phyloP scores from a whole-genome alignment of 2,888 invertebrate genomes.

The Drosophila imparisetae region DNA sequence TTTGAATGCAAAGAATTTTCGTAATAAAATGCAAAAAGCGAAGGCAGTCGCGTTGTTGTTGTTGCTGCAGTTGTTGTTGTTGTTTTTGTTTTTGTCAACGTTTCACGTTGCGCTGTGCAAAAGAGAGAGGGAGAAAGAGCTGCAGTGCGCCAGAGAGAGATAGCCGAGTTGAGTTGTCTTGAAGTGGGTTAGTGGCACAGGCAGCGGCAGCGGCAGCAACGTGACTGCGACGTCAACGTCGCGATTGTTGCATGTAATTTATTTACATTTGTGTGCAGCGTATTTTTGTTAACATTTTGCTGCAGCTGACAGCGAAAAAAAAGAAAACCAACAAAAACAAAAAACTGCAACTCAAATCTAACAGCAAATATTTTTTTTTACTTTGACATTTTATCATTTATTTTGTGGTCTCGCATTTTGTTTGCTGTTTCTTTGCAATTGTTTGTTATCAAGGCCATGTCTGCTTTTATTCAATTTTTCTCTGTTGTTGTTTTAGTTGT shows the following conservation, averaged over 20 bases:
- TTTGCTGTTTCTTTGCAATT: constrained; percentile 39
- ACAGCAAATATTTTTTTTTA: constrained; percentile 59
- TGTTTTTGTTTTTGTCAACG: constrained; percentile 61
- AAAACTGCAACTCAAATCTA: constrained; percentile 38
- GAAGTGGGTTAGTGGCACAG: constrained; percentile 78
- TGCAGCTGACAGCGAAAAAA: constrained; percentile 57
- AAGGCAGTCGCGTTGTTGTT: constrained; percentile 25
- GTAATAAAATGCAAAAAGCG: constrained; percentile 64
- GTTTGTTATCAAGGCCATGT: constrained; percentile 55
- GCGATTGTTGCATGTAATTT: constrained; percentile 68
- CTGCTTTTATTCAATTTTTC: constrained; percentile 4
- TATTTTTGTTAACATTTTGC: constrained; percentile 53
- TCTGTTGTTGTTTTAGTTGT: constrained; percentile 5
- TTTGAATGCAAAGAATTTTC: constrained; percentile 55
- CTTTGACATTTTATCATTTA: constrained; percentile 66
- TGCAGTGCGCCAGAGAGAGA: constrained; percentile 34
- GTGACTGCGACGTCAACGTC: constrained; percentile 62
- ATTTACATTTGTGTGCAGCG: constrained; percentile 70
- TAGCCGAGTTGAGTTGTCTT: constrained; percentile 57
- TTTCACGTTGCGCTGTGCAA: constrained; percentile 62
- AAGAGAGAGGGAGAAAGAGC: constrained; percentile 31
- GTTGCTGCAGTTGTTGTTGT: constrained; percentile 25
- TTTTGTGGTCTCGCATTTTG: constrained; percentile 21
- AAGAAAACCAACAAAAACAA: background rate
- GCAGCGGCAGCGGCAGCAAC: constrained; percentile 54